phyloP scores from a whole-genome alignment of 2,113 vertebrate genomes.

The Mus pahari region DNA sequence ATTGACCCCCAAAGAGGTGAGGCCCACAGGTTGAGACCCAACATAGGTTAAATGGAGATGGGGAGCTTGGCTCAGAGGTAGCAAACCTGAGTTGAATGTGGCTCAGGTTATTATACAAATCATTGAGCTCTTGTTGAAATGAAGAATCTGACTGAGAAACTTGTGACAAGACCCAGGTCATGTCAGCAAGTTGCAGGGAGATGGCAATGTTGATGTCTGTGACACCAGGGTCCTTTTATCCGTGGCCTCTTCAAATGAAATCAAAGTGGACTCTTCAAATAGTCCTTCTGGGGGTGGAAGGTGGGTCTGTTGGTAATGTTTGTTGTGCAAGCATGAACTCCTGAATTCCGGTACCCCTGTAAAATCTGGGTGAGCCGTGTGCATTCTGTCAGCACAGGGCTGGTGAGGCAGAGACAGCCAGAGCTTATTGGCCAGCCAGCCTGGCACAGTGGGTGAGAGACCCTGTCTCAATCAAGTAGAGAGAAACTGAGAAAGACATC shows the following conservation, averaged over 20 bases:
- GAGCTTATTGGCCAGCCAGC: not conserved
- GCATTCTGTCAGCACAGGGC: not conserved
- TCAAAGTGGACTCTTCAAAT: not conserved
- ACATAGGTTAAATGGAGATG: not conserved
- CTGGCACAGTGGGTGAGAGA: not conserved
- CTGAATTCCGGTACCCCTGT: not conserved
- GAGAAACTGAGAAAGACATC: no score
- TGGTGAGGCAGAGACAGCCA: not conserved
- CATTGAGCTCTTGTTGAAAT: not conserved
- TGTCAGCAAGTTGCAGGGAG: not conserved
- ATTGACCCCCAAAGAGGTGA: not conserved
- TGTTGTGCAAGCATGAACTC: not conserved
- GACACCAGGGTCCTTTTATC: not conserved
- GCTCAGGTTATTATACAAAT: rapidly evolving
- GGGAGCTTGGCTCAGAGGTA: not conserved
- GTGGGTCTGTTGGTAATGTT: no score
- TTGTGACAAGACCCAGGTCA: not conserved
- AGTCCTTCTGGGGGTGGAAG: not conserved
- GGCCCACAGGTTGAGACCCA: not conserved
- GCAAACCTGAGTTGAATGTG: not conserved
- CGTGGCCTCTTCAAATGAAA: not conserved
- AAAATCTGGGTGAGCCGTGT: not conserved
- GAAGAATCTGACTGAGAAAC: not conserved
- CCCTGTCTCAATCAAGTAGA: not conserved
- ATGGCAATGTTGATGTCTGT: not conserved